Conservation (phyloP, 2,888 invertebrate genomes). For the Phytoseiulus persimilis region DNA sequence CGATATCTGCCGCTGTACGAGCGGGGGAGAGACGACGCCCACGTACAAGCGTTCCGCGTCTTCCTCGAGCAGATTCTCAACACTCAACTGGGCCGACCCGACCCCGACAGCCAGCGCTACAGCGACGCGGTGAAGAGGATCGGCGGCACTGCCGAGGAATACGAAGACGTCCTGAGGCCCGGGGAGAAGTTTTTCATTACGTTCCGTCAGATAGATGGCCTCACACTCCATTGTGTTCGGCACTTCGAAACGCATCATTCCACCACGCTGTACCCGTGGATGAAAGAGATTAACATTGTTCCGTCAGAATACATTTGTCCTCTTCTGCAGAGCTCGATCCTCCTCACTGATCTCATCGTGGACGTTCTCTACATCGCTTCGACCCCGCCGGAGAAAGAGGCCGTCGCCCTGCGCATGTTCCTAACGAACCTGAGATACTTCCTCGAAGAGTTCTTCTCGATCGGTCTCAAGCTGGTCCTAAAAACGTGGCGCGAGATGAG, state of each 20-base stretch:
- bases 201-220: constrained; percentile 18
- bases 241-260: constrained; percentile 16
- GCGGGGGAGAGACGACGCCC: not conserved
- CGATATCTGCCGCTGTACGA: constrained; percentile 12
- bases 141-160: constrained; percentile 21
- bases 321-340: constrained; percentile 17
- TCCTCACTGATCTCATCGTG: constrained; percentile 25
- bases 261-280: not conserved
- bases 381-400: not conserved
- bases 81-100: constrained; percentile 11
- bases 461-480: constrained; percentile 19
- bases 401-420: not conserved
- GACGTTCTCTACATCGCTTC: not conserved
- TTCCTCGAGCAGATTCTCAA: constrained; percentile 18
- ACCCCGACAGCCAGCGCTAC: constrained; percentile 14
- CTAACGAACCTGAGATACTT: not conserved
- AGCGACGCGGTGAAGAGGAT: constrained; percentile 16
- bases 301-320: constrained; percentile 23
- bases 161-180: constrained; percentile 24
- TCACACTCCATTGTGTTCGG: constrained; percentile 11
- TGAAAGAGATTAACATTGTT: constrained; percentile 36
- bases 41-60: not conserved
- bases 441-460: constrained; percentile 31
- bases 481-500: constrained; percentile 33
- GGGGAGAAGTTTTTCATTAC: constrained; percentile 32